Base-by-base conservation (phyloP, 1,140 invertebrate species). In the Aphelenchoides fujianensis region DNA sequence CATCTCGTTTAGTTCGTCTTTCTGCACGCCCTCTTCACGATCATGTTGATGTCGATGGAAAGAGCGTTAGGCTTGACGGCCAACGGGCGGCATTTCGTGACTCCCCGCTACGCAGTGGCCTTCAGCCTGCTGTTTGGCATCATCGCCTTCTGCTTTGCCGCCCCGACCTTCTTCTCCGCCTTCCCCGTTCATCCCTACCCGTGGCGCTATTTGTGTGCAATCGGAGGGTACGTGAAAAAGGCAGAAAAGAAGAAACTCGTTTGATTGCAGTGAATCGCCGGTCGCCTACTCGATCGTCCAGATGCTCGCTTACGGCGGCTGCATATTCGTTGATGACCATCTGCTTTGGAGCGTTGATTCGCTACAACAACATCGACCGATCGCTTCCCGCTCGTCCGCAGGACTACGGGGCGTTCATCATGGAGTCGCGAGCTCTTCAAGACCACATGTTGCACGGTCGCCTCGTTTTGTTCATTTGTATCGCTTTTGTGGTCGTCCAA, bases 11-110 rank as follows among this genome's bases (percentile, higher is more conserved):
- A 76, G 75, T 76, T 67, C 27, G 37, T 79, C 12, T 79, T 73
- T 23, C 54, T 77, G 2, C 54, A 70, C 36, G 34, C 36, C 9
- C 27, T 79, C 1, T 63, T 77, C 2, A 34, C 53, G 3, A 32
- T 77, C 34, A 70, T 72, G 52, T 32, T 77, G 2, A 78, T 78
- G 71, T 59, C 75, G 2, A 79, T 77, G 67, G 75, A 77, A 37
- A 66, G 75, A 23, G 77, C 72, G 1, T 28, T 75, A n/a, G 73
- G 77, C 28, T 19, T 75, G 27, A 74, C 64, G 3, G 28, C 64
- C 27, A 69, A 69, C 55, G 77, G 74, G 2, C 67, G 75, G 2
- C 75, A 66, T 55, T 57, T 75, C 23, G 75, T 75, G 27, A 75
- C 75, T 9, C n/a, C 28, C 1, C 41, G 36, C 35, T 75, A 77